phyloP scores from a whole-genome alignment of 2,113 vertebrate species.

The Solea solea region DNA sequence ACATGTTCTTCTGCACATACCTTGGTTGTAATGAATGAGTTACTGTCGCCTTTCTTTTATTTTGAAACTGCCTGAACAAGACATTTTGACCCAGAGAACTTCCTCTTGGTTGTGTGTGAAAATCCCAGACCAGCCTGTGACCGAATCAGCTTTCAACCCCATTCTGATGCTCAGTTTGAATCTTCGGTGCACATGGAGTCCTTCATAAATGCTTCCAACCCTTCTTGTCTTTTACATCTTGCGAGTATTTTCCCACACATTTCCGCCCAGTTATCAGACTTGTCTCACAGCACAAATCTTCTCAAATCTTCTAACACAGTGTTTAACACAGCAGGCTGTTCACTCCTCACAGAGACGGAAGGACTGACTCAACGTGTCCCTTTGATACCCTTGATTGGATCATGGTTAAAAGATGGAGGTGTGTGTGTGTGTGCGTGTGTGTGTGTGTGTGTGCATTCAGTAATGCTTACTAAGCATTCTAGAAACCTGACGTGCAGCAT shows the following conservation, averaged over 20 bases:
- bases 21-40: no score
- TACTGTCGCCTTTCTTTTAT: no score
- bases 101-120: no score
- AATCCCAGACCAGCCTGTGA: no score
- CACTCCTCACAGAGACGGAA: constrained; percentile 35
- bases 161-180: no score
- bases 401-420: constrained; percentile 48
- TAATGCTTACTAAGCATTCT: constrained; percentile 42
- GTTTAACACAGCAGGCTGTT: constrained; percentile 57
- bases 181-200: no score
- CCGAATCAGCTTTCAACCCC: no score
- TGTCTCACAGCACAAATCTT: no score
- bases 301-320: constrained; percentile 19
- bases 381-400: constrained; percentile 56
- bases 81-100: no score
- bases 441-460: neutral
- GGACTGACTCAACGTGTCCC: constrained; percentile 62
- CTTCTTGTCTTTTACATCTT: neutral
- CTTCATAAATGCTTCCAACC: neutral
- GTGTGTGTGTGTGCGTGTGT: no score
- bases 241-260: neutral
- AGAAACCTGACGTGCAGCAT: neutral
- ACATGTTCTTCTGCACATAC: no score
- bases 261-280: neutral
- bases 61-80: no score